phyloP scores from a whole-genome alignment of 1,140 invertebrate species.

The Planococcus citri region DNA sequence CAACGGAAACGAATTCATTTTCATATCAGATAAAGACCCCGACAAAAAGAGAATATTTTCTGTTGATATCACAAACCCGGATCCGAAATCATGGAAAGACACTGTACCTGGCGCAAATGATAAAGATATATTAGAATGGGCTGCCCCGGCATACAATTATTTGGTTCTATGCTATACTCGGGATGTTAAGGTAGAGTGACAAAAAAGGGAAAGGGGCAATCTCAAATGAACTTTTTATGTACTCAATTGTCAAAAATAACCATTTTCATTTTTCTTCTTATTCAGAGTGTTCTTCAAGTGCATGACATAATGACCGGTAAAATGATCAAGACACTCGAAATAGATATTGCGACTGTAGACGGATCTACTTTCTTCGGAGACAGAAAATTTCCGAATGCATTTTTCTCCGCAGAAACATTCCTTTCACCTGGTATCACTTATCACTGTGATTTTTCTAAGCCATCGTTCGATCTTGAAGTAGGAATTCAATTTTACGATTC shows the following conservation, averaged over 20 bases:
- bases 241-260: too few species aligned
- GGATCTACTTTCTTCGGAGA: slow-evolving; percentile 77
- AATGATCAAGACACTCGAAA: slow-evolving; percentile 53
- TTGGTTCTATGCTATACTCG: slow-evolving; percentile 82
- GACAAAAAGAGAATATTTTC: slow-evolving; percentile 81
- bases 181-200: slow-evolving; percentile 94
- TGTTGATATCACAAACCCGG: slow-evolving; percentile 47
- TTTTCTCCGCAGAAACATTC: slow-evolving; percentile 89
- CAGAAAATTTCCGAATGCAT: slow-evolving; percentile 75
- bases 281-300: slow-evolving; percentile 71
- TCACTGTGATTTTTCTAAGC: slow-evolving; percentile 63
- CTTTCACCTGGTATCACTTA: slow-evolving; percentile 84
- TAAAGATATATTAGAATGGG: slow-evolving; percentile 82
- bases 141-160: slow-evolving; percentile 64
- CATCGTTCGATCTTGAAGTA: slow-evolving; percentile 50
- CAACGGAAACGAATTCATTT: slow-evolving; percentile 64
- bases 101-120: slow-evolving; percentile 77
- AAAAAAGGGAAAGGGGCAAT: too few species aligned
- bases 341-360: slow-evolving; percentile 76
- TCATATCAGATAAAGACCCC: slow-evolving; percentile 88
- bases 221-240: too few species aligned
- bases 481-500: too few species aligned
- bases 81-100: slow-evolving; percentile 72
- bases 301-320: slow-evolving; percentile 62
- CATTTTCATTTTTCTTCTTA: too few species aligned